phyloP scores from a whole-genome alignment of 2,797 vertebrate genomes.

The Echeneis naucrates region DNA sequence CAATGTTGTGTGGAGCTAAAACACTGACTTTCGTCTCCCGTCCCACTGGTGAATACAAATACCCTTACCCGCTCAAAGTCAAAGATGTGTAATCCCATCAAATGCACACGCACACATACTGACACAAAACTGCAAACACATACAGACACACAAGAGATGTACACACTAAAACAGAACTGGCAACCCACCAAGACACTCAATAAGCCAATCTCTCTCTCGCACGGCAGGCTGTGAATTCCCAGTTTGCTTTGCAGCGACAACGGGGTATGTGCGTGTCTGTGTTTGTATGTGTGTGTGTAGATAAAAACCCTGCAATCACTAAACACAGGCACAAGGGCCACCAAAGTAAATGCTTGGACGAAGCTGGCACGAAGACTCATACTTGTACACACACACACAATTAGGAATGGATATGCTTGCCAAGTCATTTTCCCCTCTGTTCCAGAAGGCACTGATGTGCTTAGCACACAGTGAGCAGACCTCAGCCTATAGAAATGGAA shows the following conservation, averaged over 20 bases:
- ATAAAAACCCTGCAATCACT: slow-evolving; percentile 76
- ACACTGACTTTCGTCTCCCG: slow-evolving; percentile 69
- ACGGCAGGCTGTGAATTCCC: slow-evolving; percentile 76
- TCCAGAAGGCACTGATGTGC: slow-evolving; percentile 78
- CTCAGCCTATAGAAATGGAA: slow-evolving; percentile 73
- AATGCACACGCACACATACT: slow-evolving; percentile 54
- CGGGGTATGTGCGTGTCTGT: slow-evolving; percentile 29
- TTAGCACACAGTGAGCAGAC: slow-evolving; percentile 69
- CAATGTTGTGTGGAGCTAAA: slow-evolving; percentile 62
- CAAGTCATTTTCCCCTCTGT: slow-evolving; percentile 78
- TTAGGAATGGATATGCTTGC: slow-evolving; percentile 80
- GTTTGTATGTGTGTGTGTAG: slow-evolving; percentile 37
- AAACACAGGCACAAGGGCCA: slow-evolving; percentile 73
- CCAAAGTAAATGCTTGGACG: slow-evolving; percentile 74
- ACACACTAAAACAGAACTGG: slow-evolving; percentile 72
- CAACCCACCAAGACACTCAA: slow-evolving; percentile 75
- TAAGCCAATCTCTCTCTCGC: slow-evolving; percentile 74
- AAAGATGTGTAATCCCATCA: slow-evolving; percentile 74
- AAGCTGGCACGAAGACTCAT: slow-evolving; percentile 63
- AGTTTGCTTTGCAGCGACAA: slow-evolving; percentile 74
- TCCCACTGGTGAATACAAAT: slow-evolving; percentile 78
- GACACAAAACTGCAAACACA: slow-evolving; percentile 46
- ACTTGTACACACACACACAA: slow-evolving; percentile 37
- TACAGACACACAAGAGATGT: slow-evolving; percentile 52
- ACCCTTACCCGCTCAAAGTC: slow-evolving; percentile 79